A percentile compares a stretch with the other conserved stretches of the same genome.
phyloP scores from a whole-genome alignment of 2,888 invertebrate species.

The Amblyjoppa proteus region DNA sequence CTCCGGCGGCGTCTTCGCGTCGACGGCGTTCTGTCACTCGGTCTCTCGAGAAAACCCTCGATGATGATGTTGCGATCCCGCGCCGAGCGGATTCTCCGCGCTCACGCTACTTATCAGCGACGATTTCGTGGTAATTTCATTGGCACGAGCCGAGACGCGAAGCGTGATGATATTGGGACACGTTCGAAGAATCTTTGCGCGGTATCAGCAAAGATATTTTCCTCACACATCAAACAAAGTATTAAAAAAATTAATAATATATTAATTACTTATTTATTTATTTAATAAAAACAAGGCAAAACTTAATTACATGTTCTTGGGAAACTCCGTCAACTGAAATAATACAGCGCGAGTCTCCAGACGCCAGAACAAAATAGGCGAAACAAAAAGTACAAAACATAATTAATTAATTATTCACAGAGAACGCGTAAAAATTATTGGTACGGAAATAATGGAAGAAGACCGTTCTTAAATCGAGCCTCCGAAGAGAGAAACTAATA shows the following conservation, averaged over 20 bases:
- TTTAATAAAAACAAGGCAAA: too few species aligned
- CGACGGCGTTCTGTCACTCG: conserved; percentile 21
- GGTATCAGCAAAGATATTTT: not conserved
- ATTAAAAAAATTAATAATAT: not conserved
- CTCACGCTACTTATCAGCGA: conserved; percentile 31
- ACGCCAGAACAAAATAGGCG: too few species aligned
- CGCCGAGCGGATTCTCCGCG: conserved; percentile 32
- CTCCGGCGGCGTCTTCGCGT: not conserved
- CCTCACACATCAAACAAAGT: not conserved
- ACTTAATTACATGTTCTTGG: too few species aligned
- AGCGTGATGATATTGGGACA: conserved; percentile 48
- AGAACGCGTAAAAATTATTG: too few species aligned
- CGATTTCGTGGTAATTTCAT: conserved; percentile 46
- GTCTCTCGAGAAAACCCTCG: conserved; percentile 1
- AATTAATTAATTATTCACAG: too few species aligned
- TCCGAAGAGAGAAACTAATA: too few species aligned
- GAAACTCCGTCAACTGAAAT: too few species aligned
- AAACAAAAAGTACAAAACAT: too few species aligned
- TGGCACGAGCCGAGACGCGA: conserved; percentile 34
- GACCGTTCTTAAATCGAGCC: too few species aligned
- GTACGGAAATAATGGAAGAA: too few species aligned
- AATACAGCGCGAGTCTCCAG: too few species aligned
- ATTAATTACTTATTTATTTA: not conserved
- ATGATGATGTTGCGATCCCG: conserved; percentile 12
- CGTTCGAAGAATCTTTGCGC: conserved; percentile 40